These are phyloP conservation scores for Polymixis lichenea DNA, from an alignment of 2,888 invertebrate genomes.

Conservation along the genomic window DNA sequence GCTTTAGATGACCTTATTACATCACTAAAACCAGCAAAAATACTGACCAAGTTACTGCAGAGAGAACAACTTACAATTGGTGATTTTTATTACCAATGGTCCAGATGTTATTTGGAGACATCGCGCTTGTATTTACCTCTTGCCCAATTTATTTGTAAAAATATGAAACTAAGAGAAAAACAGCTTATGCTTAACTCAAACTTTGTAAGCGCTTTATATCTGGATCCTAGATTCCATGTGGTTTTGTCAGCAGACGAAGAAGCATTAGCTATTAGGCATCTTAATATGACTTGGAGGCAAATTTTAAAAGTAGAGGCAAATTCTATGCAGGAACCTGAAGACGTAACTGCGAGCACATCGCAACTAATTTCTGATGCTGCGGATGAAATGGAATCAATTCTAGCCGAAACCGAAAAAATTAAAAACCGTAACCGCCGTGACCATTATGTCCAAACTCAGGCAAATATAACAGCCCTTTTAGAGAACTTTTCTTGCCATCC, in stretches of 20 bases:
- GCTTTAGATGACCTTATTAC: conserved; percentile 5
- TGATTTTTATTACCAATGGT: conserved; percentile 2
- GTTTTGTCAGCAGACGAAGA: conserved; percentile 3
- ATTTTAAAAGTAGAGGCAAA: too few species aligned
- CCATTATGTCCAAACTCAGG: too few species aligned
- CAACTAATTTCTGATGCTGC: too few species aligned
- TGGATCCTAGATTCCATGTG: conserved; percentile 4
- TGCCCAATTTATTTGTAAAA: background rate
- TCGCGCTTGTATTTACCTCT: background rate
- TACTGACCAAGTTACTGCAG: background rate
- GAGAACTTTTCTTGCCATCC: too few species aligned
- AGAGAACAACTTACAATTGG: conserved; percentile 1
- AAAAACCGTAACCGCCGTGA: too few species aligned
- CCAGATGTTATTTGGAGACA: conserved; percentile 12
- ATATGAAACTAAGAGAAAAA: conserved; percentile 1
- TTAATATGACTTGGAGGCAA: too few species aligned
- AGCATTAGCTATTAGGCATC: too few species aligned
- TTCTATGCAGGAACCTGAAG: too few species aligned
- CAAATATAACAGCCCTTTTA: too few species aligned
- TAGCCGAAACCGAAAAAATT: too few species aligned
- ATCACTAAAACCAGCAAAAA: conserved; percentile 6
- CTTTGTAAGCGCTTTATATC: conserved; percentile 1
- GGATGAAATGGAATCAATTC: too few species aligned
- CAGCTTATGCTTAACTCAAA: background rate
- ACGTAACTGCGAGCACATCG: too few species aligned